Evolutionary conservation across 2,888 invertebrate species (phyloP).

Genomic region (Operophtera brumata): DNA sequence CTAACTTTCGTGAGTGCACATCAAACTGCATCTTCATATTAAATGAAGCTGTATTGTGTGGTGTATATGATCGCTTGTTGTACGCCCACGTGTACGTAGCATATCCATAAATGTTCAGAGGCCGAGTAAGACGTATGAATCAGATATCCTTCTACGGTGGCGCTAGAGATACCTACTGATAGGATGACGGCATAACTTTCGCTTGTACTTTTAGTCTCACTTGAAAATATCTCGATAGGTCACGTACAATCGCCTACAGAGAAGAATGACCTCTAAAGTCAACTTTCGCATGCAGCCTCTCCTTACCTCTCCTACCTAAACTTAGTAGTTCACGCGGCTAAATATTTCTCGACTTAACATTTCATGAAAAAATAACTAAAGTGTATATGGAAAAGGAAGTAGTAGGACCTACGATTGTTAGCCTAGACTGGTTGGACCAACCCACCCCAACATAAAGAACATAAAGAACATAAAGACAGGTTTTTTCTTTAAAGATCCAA

Average conservation of each 20-base stretch:
- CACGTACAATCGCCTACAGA: background rate
- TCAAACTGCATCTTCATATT: slow-evolving; percentile 31
- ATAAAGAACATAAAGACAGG: no score
- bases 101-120: slow-evolving; percentile 38
- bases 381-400: no score
- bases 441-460: no score
- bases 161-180: slow-evolving; percentile 18
- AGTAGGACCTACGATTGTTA: no score
- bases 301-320: no score
- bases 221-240: slow-evolving; percentile 1
- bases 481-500: no score
- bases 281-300: no score
- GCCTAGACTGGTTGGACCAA: no score
- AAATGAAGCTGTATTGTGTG: slow-evolving; percentile 28
- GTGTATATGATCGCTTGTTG: slow-evolving; percentile 33
- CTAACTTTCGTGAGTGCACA: slow-evolving; percentile 37
- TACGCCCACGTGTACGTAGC: slow-evolving; percentile 33
- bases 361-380: no score
- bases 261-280: no score
- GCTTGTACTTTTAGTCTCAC: slow-evolving; percentile 30
- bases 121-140: slow-evolving; percentile 35
- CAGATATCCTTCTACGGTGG: slow-evolving; percentile 43
- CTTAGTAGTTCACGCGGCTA: no score
- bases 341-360: no score
- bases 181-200: slow-evolving; percentile 47